Evolutionary conservation across 2,113 vertebrate genomes (phyloP), one percentile per base, ranked within the genome.

Genomic region (Thermophis baileyi): DNA sequence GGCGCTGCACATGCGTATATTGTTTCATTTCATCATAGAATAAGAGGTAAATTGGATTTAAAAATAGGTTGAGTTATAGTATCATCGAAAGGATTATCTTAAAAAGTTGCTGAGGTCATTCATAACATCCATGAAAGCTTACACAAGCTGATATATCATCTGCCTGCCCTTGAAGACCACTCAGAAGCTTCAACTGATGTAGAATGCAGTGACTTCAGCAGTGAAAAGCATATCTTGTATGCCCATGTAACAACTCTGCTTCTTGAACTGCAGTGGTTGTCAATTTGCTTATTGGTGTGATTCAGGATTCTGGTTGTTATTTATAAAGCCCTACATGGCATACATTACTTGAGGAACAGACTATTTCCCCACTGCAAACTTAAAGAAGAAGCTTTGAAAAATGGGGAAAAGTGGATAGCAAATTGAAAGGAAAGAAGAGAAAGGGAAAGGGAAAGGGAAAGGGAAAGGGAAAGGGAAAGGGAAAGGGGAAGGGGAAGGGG

Each of bases 1-100:
- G n/a, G n/a, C n/a, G n/a, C 12, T n/a, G n/a, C n/a, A n/a, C n/a
- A n/a, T n/a, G n/a, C n/a, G n/a, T n/a, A n/a, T n/a, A 93, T 69
- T 81, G 57, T 90, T 92, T 92, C 69, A 89, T 89, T 89, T 90
- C 88, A 89, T 25, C 20, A 47, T 1, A 60, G 25, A 93, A 63
- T 3, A 0, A 46, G 27, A 88, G 51, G 53, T 63, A 54, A 93
- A 7, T 0, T 20, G 20, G 1, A 86, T 44, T 69, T 60, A 60
- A 44, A 44, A 91, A 25, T 2, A 35, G n/a, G 40, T 30, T 40
- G 55, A 14, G 3, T 8, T 50, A 30, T 53, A 40, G 30, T 57
- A 87, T 60, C 30, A 25, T 85, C 14, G 7, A 55, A 55, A 44
- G 46, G 74, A 24, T 14, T 27, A 25, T 55, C 81, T 63, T 44